Evolutionary conservation across 2,797 vertebrate species (phyloP).

Genomic region (Xenopus petersii): DNA sequence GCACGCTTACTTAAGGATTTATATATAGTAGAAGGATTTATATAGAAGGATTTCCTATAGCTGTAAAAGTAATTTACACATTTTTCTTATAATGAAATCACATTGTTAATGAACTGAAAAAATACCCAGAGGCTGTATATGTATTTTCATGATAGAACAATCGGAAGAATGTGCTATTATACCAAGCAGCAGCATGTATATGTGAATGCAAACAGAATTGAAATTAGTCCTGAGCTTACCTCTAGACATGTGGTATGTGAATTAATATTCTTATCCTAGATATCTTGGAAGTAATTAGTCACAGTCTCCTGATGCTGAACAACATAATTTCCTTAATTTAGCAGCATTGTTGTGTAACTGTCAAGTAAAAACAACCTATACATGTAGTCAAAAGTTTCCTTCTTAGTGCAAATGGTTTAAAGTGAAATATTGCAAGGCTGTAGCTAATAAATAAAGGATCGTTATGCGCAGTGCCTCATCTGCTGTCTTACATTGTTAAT

Average conservation of each 20-base stretch:
- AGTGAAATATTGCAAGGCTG: no score
- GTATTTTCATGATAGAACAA: constrained; percentile 25
- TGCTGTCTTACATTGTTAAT: no score
- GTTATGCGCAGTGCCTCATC: no score
- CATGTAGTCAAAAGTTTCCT: no score
- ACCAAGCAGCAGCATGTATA: constrained; percentile 14
- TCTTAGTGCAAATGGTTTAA: no score
- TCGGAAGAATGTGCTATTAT: constrained; percentile 26
- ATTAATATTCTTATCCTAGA: constrained; percentile 1
- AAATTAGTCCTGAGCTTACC: constrained; percentile 15
- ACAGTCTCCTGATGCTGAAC: constrained; percentile 13
- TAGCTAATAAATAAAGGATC: no score
- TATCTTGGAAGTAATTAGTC: constrained; percentile 37
- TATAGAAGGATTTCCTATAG: no score
- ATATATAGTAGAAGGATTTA: no score
- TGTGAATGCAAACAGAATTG: constrained; percentile 25
- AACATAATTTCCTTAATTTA: constrained; percentile 8
- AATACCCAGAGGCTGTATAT: constrained; percentile 9
- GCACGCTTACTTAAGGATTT: no score
- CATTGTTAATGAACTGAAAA: constrained; percentile 25
- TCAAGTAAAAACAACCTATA: not conserved
- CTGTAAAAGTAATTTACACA: no score
- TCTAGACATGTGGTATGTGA: not conserved
- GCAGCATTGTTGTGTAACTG: not conserved
- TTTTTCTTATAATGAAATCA: not conserved